Base-by-base conservation (phyloP, 1,140 invertebrate species). In the Propsilocerus akamusi region DNA sequence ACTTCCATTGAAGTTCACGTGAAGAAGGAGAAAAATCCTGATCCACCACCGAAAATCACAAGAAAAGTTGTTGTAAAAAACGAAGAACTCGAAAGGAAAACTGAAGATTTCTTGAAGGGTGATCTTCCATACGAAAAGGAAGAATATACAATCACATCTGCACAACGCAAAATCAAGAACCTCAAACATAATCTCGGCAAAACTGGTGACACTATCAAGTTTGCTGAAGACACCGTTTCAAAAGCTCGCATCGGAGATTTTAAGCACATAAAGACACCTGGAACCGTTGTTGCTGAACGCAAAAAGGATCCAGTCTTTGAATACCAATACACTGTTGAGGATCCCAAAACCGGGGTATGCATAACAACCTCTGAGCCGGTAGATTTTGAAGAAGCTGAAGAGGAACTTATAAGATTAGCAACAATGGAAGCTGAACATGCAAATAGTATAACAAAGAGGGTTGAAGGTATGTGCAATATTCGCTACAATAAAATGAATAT, bases 211-310 rank as follows among this genome's bases (percentile, higher is more conserved):
- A 56, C 62, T 5, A 63, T 62, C 26, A 65, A 65, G 34, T 65
- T 63, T 49, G 62, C 63, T 14, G 59, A 63, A 58, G 63, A 65
- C 53, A 65, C 63, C 20, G 63, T 65, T 22, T 53, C 64, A 48
- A 65, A 65, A 52, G 63, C 63, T 5, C 59, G 62, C 51, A 57
- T 60, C 28, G 59, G 63, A 51, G 62, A 65, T 52, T 65, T 65
- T 51, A 24, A 59, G 47, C 63, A 64, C 51, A 65, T 65, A 34
- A 63, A 63, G 53, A 64, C 56, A 23, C 63, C 63, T 24, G 34
- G 34, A 5, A 41, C 34, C 22, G 34, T 41, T 10, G 17, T 41
- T 41, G 34, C 4, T 6, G 34, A 41, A 41, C n/a, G 17, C 2
- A 41, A 41, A 17, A 41, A 41, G 17, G 34, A 41, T 4, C 34